Conservation (phyloP, 2,113 vertebrate species). For the Anthoscopus minutus region DNA sequence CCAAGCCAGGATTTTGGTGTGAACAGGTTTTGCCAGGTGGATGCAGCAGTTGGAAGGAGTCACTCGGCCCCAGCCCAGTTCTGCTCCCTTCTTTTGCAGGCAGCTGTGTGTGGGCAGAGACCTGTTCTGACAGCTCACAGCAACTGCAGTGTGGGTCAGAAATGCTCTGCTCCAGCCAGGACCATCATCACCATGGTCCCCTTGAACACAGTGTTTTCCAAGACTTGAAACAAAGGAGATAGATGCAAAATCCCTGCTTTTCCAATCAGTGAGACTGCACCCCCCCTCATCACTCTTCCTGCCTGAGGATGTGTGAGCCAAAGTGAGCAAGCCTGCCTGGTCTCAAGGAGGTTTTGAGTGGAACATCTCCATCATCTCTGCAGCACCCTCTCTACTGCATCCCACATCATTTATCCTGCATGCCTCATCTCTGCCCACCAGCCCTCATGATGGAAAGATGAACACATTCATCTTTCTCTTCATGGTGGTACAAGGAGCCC, state of each 20-base stretch:
- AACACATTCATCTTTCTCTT: not conserved
- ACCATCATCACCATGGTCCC: rapidly evolving
- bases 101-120: not conserved
- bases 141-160: not conserved
- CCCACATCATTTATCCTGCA: not conserved
- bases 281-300: not conserved
- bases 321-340: not conserved
- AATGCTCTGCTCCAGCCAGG: not conserved
- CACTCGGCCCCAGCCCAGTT: not conserved
- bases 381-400: not conserved
- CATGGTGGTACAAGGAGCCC: not conserved
- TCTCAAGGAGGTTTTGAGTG: not conserved
- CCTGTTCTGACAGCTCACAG: not conserved
- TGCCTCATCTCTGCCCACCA: not conserved
- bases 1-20: too few species aligned
- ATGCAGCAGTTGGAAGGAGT: not conserved
- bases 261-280: not conserved
- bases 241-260: not conserved
- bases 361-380: not conserved
- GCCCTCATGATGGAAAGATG: not conserved
- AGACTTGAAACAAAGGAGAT: not conserved
- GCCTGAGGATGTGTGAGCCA: not conserved
- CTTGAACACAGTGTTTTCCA: not conserved
- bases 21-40: not conserved
- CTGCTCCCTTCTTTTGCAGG: not conserved